Evolutionary conservation across 2,797 vertebrate genomes (phyloP).

Genomic region (Melanotaenia parkinsoni): DNA sequence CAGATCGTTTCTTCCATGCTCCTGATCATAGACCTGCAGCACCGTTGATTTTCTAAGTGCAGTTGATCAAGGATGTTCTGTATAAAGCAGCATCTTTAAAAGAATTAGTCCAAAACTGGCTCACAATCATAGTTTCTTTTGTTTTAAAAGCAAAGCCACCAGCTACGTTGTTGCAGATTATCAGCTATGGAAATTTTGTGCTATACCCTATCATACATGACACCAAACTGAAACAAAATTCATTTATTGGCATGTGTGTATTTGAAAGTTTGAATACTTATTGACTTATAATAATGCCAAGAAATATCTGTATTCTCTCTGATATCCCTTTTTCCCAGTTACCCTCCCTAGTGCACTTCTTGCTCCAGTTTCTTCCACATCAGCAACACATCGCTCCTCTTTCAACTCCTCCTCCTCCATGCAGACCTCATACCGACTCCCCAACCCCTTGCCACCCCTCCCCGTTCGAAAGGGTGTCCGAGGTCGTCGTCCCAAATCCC

Average conservation of each 20-base stretch:
- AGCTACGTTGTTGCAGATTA: neutral
- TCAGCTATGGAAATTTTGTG: neutral
- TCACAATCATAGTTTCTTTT: neutral
- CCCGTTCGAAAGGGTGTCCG: conserved; percentile 88
- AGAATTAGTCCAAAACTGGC: neutral
- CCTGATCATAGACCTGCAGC: conserved; percentile 2
- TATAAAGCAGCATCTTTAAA: neutral
- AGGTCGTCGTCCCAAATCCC: conserved; percentile 84
- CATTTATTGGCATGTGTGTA: neutral
- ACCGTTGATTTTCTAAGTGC: conserved; percentile 4
- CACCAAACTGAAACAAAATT: neutral
- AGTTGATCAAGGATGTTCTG: neutral
- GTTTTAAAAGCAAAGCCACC: neutral
- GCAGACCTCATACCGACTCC: conserved; percentile 90
- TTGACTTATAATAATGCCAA: neutral
- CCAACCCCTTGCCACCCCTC: conserved; percentile 83
- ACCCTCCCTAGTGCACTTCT: conserved; percentile 85
- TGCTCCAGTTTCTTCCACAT: conserved; percentile 82
- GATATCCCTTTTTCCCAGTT: conserved; percentile 77
- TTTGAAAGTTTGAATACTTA: neutral
- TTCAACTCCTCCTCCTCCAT: conserved; percentile 78
- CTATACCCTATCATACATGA: neutral
- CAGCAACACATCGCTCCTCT: conserved; percentile 82
- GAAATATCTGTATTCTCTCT: conserved; percentile 2
- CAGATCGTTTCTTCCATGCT: neutral